Evolutionary conservation across 1,140 invertebrate genomes (phyloP).

Genomic region (Lethocerus indicus): DNA sequence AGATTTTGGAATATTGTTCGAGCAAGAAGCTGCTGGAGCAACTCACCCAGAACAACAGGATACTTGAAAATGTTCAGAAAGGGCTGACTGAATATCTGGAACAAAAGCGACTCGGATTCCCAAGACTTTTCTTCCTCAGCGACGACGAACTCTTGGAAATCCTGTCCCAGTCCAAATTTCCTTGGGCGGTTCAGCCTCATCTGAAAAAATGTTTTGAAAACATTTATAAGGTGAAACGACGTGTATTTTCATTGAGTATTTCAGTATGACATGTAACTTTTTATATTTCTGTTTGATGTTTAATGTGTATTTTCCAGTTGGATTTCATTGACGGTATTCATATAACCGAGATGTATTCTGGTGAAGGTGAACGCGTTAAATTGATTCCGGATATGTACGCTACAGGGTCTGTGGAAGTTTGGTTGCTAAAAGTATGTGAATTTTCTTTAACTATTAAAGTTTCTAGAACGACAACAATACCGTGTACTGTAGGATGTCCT

Average conservation of each 20-base stretch:
- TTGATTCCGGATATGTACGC: slow-evolving; percentile 45
- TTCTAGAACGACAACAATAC: neutral
- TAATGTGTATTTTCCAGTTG: slow-evolving; percentile 24
- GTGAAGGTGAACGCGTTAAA: slow-evolving; percentile 53
- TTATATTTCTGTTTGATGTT: neutral
- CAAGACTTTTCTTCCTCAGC: slow-evolving; percentile 59
- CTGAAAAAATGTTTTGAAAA: slow-evolving; percentile 66
- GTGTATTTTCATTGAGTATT: slow-evolving; percentile 35
- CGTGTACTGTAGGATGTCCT: neutral
- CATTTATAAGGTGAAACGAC: slow-evolving; percentile 37
- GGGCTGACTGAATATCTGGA: slow-evolving; percentile 58
- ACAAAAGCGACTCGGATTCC: slow-evolving; percentile 49
- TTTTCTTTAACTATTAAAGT: neutral
- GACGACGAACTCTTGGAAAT: slow-evolving; percentile 64
- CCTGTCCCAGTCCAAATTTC: slow-evolving; percentile 52
- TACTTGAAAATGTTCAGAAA: slow-evolving; percentile 45
- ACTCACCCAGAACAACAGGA: slow-evolving; percentile 43
- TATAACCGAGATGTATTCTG: slow-evolving; percentile 61
- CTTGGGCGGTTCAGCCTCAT: slow-evolving; percentile 57
- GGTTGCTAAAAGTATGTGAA: slow-evolving; percentile 36
- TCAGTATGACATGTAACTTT: neutral
- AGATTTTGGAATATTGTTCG: slow-evolving; percentile 40
- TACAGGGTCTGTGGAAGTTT: slow-evolving; percentile 55
- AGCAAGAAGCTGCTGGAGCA: slow-evolving; percentile 43
- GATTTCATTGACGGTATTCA: slow-evolving; percentile 47